Percentiles rank a stretch among this genome's conserved stretches.
Conservation (phyloP, 2,888 invertebrate species). For the Drosophila nigricruria region DNA sequence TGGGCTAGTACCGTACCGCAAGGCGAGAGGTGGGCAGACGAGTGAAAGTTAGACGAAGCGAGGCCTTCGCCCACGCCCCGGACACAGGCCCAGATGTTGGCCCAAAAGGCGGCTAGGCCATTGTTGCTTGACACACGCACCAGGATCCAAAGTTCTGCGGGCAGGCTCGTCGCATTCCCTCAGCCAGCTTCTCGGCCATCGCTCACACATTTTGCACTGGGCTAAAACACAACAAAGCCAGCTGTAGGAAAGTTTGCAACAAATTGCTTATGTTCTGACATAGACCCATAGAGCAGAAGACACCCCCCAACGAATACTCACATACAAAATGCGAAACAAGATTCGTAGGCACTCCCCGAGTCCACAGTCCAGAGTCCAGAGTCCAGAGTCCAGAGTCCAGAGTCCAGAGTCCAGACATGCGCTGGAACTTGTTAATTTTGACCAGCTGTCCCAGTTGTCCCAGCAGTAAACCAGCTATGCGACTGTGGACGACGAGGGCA, state of each 20-base stretch:
- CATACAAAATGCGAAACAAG: slow-evolving; percentile 16
- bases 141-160: slow-evolving; percentile 50
- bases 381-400: slow-evolving; percentile 7
- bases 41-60: slow-evolving; percentile 26
- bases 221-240: slow-evolving; percentile 63
- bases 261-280: slow-evolving; percentile 76
- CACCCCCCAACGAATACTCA: slow-evolving; percentile 20
- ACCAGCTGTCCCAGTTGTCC: slow-evolving; percentile 73
- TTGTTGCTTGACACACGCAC: slow-evolving; percentile 57
- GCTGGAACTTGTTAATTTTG: slow-evolving; percentile 80
- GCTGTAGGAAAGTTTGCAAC: slow-evolving; percentile 75
- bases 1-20: background rate
- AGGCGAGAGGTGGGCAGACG: background rate
- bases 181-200: slow-evolving; percentile 2
- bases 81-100: slow-evolving; percentile 38
- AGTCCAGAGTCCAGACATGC: slow-evolving; percentile 52
- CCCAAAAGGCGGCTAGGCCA: slow-evolving; percentile 34
- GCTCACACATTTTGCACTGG: slow-evolving; percentile 12
- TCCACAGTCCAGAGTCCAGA: background rate
- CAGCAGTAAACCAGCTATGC: slow-evolving; percentile 64
- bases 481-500: slow-evolving; percentile 37
- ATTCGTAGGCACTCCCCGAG: slow-evolving; percentile 34
- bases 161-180: slow-evolving; percentile 23
- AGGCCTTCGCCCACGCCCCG: slow-evolving; percentile 11
- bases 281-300: slow-evolving; percentile 41